Percentiles rank a stretch among this genome's conserved stretches.
Conservation (phyloP, 2,797 vertebrate species). For the Pelodytes ibericus region DNA sequence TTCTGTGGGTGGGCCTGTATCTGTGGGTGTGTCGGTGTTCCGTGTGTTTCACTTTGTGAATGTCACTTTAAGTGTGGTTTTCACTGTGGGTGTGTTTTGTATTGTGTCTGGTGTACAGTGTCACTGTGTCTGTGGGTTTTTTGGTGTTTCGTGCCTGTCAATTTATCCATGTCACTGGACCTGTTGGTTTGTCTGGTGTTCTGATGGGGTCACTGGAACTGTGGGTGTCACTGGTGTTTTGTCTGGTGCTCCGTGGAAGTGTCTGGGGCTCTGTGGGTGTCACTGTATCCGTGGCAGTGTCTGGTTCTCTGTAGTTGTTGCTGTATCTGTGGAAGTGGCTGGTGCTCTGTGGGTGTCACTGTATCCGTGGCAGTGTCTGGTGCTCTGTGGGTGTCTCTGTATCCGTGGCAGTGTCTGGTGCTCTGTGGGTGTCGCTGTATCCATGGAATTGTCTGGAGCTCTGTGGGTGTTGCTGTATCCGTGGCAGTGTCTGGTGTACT, state of each 20-base stretch:
- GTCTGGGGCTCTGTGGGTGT: too few relatives aligned
- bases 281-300: too few relatives aligned
- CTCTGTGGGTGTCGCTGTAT: too few relatives aligned
- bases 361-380: background rate
- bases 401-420: background rate
- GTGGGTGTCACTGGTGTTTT: too few relatives aligned
- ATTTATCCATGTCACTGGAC: too few relatives aligned
- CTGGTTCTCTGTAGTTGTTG: background rate
- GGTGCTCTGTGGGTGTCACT: background rate
- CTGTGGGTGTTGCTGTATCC: background rate
- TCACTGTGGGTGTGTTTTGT: background rate
- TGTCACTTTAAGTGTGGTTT: background rate
- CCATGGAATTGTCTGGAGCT: background rate
- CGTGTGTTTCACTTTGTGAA: background rate
- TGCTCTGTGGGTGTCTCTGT: background rate
- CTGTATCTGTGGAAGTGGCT: slow-evolving; percentile 12
- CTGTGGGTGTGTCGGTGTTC: background rate
- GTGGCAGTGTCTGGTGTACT: background rate
- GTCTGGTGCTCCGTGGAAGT: too few relatives aligned
- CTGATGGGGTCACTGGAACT: too few relatives aligned
- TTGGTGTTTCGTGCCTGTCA: too few relatives aligned
- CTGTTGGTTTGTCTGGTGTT: too few relatives aligned
- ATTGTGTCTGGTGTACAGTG: too few relatives aligned
- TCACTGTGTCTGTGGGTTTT: too few relatives aligned
- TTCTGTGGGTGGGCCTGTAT: background rate